Percentiles rank a stretch among this genome's conserved stretches.
Evolutionary conservation across 2,888 invertebrate species (phyloP).

Genomic region (Caenorhabditis zanzibari): DNA sequence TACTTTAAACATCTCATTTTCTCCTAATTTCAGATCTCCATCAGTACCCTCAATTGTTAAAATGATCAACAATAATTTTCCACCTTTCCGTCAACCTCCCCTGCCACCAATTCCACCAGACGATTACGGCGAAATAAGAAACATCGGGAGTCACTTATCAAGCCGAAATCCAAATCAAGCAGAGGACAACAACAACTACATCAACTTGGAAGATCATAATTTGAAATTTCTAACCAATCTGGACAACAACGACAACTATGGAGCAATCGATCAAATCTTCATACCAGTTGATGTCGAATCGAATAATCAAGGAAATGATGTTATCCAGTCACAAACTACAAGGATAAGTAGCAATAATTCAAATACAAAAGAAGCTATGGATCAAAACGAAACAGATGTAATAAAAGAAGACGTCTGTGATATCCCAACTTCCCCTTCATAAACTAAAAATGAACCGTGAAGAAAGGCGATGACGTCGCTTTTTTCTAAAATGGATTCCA

Average conservation of each 20-base stretch:
- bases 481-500: no score
- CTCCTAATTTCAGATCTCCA: not conserved
- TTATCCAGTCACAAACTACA: not conserved
- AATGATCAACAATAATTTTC: not conserved
- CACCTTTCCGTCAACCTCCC: not conserved
- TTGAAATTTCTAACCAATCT: not conserved
- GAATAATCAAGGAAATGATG: not conserved
- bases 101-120: not conserved
- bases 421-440: no score
- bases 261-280: not conserved
- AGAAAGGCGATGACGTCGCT: no score
- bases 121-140: not conserved
- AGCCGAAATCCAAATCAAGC: not conserved
- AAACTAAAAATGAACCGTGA: no score
- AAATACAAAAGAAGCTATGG: no score
- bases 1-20: no score
- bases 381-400: no score
- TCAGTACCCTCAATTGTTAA: not conserved
- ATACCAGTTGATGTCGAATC: not conserved
- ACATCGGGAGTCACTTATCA: not conserved
- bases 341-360: not conserved
- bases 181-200: not conserved
- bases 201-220: not conserved
- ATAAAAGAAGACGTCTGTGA: no score
- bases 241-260: not conserved